These are phyloP conservation scores for Agapetus fuscipes DNA, from an alignment of 2,888 invertebrate species.

Conservation along the genomic window DNA sequence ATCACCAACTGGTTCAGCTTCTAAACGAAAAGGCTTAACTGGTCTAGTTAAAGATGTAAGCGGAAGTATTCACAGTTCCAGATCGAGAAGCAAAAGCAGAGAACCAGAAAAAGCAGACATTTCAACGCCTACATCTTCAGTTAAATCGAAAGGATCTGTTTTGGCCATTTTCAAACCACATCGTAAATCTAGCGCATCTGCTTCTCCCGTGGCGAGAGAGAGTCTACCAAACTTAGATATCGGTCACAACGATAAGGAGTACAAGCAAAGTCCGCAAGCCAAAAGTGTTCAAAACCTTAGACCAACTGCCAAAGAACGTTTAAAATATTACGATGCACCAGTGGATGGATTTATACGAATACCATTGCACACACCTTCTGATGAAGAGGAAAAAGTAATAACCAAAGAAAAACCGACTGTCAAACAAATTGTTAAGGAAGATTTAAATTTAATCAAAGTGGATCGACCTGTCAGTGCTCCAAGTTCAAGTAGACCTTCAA, in stretches of 20 bases:
- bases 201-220: conserved; percentile 30
- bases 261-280: conserved; percentile 27
- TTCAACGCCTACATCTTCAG: conserved; percentile 45
- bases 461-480: conserved; percentile 20
- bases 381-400: conserved; percentile 40
- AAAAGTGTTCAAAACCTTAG: conserved; percentile 30
- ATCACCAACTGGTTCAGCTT: conserved; percentile 43
- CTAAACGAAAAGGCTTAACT: conserved; percentile 20
- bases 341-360: conserved; percentile 59
- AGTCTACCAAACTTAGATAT: conserved; percentile 28
- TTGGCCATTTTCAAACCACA: conserved; percentile 58
- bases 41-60: conserved; percentile 23
- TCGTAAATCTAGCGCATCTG: conserved; percentile 35
- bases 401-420: conserved; percentile 10
- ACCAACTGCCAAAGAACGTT: conserved; percentile 21
- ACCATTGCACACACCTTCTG: conserved; percentile 65
- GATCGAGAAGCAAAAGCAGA: conserved; percentile 58
- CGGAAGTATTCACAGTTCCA: conserved; percentile 27
- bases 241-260: conserved; percentile 35
- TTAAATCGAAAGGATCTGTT: conserved; percentile 54
- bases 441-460: conserved; percentile 12
- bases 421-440: conserved; percentile 9
- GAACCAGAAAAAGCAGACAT: conserved; percentile 34
- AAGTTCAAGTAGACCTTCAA: conserved; percentile 20
- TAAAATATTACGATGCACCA: conserved; percentile 54